Base-by-base conservation (phyloP, 2,113 vertebrate species). In the Lepisosteus oculatus region DNA sequence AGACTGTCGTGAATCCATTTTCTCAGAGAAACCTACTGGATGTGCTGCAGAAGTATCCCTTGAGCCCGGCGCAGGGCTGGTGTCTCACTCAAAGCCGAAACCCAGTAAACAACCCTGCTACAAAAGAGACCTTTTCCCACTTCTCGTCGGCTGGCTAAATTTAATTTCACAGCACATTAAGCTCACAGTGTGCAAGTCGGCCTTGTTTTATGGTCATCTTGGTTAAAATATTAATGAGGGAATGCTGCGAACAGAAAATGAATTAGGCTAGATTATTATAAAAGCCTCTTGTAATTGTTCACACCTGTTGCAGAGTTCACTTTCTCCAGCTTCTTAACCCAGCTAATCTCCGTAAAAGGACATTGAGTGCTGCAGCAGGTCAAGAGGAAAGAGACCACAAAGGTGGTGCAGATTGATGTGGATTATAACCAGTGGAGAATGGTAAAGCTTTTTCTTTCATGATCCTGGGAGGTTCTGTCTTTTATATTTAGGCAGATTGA, bases 151-250 rank as follows among this genome's bases (percentile, higher is more conserved):
- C 74, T 70, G 1, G 65, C 75, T 29, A 29, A 29, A 29, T 80
- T 83, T 74, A 77, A 76, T 88, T 85, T 83, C 79, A 83, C 81
- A 79, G 44, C 8, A 75, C 79, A 84, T 76, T 79, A 85, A 84
- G 69, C 77, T 78, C 42, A 67, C 54, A 57, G 74, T 76, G 73
- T 74, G 72, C 66, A 73, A 76, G 75, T 68, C 67, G 12, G 65
- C 42, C 54, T 71, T 13, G 65, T 67, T 62, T 61, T 55, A 74
- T 43, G 42, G 77, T 45, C 44, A 29, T 69, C 29, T n/a, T 29
- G 47, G 47, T 3, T n/a, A 6, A 11, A 56, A 6, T 69, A 69
- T 57, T 57, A 69, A 57, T 57, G 54, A 43, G 15, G 54, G 9
- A 69, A 2, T 54, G 43, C 7, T 43, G 55, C 9, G 41, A 59